These are phyloP conservation scores for Anabas testudineus DNA, from an alignment of 2,797 vertebrate species.

Conservation along the genomic window DNA sequence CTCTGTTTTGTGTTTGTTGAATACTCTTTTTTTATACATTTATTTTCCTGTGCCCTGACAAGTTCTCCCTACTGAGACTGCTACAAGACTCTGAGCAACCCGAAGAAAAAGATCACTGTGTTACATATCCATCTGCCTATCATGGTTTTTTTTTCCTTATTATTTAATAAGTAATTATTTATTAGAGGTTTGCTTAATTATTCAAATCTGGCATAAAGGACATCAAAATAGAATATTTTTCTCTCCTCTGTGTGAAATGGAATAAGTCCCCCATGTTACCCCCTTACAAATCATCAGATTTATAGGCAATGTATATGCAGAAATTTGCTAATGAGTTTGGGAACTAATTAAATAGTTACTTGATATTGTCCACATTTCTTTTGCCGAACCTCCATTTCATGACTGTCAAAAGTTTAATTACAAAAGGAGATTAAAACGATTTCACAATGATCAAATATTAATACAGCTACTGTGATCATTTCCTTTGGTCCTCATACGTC, in stretches of 20 bases:
- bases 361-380: slow-evolving; percentile 76
- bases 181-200: neutral
- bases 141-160: neutral
- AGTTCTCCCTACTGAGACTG: slow-evolving; percentile 39
- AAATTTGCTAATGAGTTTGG: slow-evolving; percentile 69
- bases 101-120: slow-evolving; percentile 27
- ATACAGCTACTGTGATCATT: slow-evolving; percentile 67
- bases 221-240: neutral
- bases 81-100: slow-evolving; percentile 18
- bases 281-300: slow-evolving; percentile 42
- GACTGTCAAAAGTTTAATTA: slow-evolving; percentile 84
- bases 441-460: slow-evolving; percentile 81
- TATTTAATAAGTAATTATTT: slow-evolving; percentile 6
- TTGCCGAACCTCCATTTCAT: slow-evolving; percentile 75
- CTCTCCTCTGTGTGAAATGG: slow-evolving; percentile 16
- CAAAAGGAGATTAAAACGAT: slow-evolving; percentile 80
- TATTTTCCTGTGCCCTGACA: slow-evolving; percentile 53
- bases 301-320: slow-evolving; percentile 57
- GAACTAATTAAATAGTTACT: slow-evolving; percentile 79
- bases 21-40: slow-evolving; percentile 35
- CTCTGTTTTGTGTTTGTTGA: slow-evolving; percentile 61
- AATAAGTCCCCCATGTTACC: slow-evolving; percentile 3
- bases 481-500: slow-evolving; percentile 67
- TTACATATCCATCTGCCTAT: slow-evolving; percentile 20
- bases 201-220: slow-evolving; percentile 9